These are phyloP conservation scores for Cossypha polioptera DNA, from an alignment of 2,797 vertebrate genomes.

Conservation along the genomic window DNA sequence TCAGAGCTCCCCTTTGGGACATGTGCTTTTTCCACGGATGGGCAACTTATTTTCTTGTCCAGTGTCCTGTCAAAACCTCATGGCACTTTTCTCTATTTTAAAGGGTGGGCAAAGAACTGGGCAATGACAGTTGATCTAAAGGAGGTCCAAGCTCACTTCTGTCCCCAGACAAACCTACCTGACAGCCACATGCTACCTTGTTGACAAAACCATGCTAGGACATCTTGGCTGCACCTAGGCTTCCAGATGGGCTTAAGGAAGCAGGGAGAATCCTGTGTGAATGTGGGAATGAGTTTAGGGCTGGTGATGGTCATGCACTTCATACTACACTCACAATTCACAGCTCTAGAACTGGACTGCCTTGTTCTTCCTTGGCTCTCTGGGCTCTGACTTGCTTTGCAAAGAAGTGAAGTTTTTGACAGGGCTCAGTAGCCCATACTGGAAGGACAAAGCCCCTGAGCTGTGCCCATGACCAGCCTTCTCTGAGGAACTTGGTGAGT, in stretches of 20 bases:
- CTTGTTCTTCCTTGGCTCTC: not conserved
- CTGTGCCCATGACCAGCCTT: not conserved
- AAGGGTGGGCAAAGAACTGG: not conserved
- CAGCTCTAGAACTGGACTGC: not conserved
- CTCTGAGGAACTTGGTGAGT: not conserved
- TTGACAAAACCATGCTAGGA: not conserved
- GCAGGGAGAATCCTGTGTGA: not conserved
- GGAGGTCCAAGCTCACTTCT: not conserved
- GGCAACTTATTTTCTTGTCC: not conserved
- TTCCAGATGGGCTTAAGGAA: not conserved
- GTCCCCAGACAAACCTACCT: not conserved
- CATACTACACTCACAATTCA: not conserved
- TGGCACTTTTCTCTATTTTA: not conserved
- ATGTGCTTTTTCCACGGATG: rapidly evolving
- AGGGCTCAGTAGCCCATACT: not conserved
- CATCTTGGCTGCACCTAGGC: not conserved
- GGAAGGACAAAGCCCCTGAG: not conserved
- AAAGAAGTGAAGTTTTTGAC: not conserved
- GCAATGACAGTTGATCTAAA: not conserved
- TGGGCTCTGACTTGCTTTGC: not conserved
- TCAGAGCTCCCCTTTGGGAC: not conserved
- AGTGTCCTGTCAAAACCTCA: not conserved
- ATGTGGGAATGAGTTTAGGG: not conserved
- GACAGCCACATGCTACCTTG: rapidly evolving
- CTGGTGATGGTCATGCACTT: not conserved